Conservation (phyloP, 2,113 vertebrate genomes). For the Phasianus colchicus region DNA sequence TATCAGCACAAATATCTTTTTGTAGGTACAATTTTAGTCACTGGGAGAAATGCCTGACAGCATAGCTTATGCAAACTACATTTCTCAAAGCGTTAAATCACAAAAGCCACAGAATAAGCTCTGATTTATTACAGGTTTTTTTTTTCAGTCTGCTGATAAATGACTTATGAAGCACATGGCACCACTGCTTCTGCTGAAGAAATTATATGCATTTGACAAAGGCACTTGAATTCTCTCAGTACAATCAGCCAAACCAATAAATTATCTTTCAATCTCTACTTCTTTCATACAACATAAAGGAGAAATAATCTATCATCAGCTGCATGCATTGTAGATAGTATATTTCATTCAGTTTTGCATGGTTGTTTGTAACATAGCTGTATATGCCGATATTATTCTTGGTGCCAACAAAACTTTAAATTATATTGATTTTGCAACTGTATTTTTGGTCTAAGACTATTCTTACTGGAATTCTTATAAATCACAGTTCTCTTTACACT, state of each 20-base stretch:
- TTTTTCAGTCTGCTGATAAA: conserved; percentile 3
- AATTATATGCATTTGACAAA: background rate
- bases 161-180: background rate
- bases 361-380: background rate
- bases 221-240: background rate
- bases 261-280: background rate
- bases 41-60: background rate
- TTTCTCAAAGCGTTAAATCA: background rate
- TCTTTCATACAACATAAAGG: background rate
- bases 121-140: background rate
- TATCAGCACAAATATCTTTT: background rate
- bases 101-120: background rate
- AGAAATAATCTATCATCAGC: background rate
- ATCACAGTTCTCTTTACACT: background rate
- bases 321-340: background rate
- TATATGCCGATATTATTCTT: background rate
- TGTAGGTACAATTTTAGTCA: background rate
- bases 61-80: background rate
- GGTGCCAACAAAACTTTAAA: background rate
- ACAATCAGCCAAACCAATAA: conserved; percentile 40
- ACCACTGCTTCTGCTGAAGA: conserved; percentile 5
- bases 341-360: background rate
- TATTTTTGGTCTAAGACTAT: background rate
- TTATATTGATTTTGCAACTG: background rate
- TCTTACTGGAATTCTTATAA: background rate